phyloP scores from a whole-genome alignment of 2,797 vertebrate genomes.

The Ibycter americanus region DNA sequence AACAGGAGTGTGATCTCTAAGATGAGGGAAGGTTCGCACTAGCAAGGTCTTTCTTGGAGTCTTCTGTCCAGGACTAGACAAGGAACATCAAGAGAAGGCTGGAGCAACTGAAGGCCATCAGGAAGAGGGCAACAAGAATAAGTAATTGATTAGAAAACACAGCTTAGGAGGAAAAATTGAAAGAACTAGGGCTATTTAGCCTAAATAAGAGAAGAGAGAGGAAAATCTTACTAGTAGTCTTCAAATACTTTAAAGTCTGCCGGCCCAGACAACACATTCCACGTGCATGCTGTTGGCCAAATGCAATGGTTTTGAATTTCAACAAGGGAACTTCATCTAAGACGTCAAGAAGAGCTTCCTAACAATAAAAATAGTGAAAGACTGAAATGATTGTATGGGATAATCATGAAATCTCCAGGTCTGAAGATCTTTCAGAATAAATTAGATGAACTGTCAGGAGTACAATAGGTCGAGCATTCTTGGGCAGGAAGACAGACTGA shows the following conservation, averaged over 20 bases:
- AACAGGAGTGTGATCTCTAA: not conserved
- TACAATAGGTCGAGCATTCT: not conserved
- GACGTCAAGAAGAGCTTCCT: not conserved
- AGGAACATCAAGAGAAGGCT: not conserved
- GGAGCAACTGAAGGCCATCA: not conserved
- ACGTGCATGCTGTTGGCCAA: not conserved
- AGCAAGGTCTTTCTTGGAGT: not conserved
- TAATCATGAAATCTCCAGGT: not conserved
- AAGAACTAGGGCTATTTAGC: not conserved
- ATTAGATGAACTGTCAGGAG: not conserved
- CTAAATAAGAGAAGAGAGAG: not conserved
- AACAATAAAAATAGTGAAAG: not conserved
- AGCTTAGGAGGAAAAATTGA: not conserved
- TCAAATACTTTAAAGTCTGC: not conserved
- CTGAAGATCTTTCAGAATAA: not conserved
- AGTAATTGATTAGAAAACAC: not conserved
- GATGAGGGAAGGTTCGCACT: not conserved
- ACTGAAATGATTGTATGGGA: not conserved
- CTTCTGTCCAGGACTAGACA: not conserved
- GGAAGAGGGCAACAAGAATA: not conserved
- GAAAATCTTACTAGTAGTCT: not conserved
- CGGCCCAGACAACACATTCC: not conserved
- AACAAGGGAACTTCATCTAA: not conserved
- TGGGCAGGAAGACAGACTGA: not conserved
- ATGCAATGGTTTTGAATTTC: not conserved